Evolutionary conservation across 2,113 vertebrate genomes (phyloP), one percentile per base, ranked within the genome.

Genomic region (Callopanchax toddi): DNA sequence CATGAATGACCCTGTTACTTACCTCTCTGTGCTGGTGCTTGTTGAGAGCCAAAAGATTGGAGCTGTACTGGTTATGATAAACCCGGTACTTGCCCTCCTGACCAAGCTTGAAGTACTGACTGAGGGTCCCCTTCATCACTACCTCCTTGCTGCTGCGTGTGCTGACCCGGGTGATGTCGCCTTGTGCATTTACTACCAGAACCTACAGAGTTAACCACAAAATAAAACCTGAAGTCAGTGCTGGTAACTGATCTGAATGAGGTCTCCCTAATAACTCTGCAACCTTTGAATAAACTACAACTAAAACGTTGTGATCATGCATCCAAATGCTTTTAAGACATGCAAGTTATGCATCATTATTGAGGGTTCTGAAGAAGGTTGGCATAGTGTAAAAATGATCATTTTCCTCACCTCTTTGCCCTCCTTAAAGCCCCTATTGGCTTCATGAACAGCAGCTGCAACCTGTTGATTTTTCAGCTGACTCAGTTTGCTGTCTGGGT

Each of bases 1-100:
- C 17, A 16, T 45, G 16, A 44, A 34, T 21, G 8, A 23, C 18
- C 12, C 0, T 18, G 39, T 43, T 48, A 51, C 76, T 83, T 77
- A 59, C 89, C 84, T 99, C 97, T 74, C 97, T 93, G 89, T 99
- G 97, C 86, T 99, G 97, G 90, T 98, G 97, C 63, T 99, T 99
- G 90, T 99, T 99, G 87, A 99, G 85, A 20, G 97, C 96, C 3
- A 98, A 92, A 0, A 95, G 92, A 51, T 99, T 99, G 60, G 94
- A 89, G 82, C 96, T 96, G 84, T 97, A 99, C 21, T 99, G 97
- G 83, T 99, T 99, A 74, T 98, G 96, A 86, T 99, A 99, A 66
- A 99, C 94, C 0, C 97, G 95, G 49, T 97, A 99, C 68, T 99
- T 99, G 39, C 97, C 97, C 89, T 99, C 97, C 83, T 99, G 97